Conservation (phyloP, 2,797 vertebrate species). For the Crocodylus rhombifer region DNA sequence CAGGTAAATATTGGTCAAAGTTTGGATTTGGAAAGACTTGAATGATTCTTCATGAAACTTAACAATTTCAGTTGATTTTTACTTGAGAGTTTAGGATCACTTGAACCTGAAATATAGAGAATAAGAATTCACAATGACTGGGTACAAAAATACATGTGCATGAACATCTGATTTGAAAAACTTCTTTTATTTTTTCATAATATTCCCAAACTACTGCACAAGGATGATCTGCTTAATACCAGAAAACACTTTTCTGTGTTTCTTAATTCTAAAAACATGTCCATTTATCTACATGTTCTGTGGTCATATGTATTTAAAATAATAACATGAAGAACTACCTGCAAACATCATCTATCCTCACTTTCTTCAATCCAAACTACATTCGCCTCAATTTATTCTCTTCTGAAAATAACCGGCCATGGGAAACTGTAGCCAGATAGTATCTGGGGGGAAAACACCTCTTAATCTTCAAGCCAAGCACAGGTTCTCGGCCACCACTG, state of each 20-base stretch:
- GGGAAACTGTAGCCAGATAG: no score
- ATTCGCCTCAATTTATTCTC: no score
- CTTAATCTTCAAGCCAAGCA: no score
- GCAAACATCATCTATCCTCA: no score
- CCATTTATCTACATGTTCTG: no score
- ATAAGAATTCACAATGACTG: background rate
- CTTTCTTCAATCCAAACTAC: no score
- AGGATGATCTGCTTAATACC: background rate
- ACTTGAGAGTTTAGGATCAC: background rate
- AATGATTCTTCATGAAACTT: background rate
- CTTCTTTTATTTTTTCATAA: background rate
- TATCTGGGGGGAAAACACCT: no score
- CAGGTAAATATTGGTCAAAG: background rate
- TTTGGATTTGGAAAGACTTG: background rate
- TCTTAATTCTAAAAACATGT: no score
- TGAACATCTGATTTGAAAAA: background rate
- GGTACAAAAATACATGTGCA: background rate
- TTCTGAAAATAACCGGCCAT: no score
- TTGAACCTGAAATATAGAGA: background rate
- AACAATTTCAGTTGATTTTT: background rate
- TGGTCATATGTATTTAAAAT: no score
- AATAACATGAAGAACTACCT: no score
- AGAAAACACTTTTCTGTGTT: background rate
- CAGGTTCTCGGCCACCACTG: no score
- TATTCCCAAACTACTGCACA: background rate